Evolutionary conservation across 1,140 invertebrate genomes (phyloP).

Genomic region (Homalodisca vitripennis): DNA sequence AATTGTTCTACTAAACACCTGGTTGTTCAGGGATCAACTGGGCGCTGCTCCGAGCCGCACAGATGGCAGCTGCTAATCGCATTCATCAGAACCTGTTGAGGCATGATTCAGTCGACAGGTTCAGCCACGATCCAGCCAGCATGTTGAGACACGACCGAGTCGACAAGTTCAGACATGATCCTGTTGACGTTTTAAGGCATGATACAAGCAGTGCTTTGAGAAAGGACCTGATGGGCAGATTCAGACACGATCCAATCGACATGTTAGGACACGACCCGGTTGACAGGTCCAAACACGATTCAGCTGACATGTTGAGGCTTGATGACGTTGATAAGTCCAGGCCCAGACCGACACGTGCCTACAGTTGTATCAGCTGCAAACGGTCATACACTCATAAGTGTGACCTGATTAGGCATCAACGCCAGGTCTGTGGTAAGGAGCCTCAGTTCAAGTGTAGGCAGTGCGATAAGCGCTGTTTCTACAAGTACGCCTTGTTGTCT

Average conservation of each 20-base stretch:
- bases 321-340: neutral
- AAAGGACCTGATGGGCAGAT: too few relatives aligned
- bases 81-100: neutral
- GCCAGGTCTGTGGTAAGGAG: constrained; percentile 53
- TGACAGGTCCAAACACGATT: too few relatives aligned
- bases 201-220: too few relatives aligned
- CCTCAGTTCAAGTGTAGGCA: constrained; percentile 51
- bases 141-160: neutral
- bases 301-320: neutral
- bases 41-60: neutral
- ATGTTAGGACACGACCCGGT: too few relatives aligned
- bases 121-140: too few relatives aligned
- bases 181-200: too few relatives aligned
- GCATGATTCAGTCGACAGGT: neutral
- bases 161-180: neutral
- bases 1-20: too few relatives aligned
- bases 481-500: constrained; percentile 50
- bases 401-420: constrained; percentile 54
- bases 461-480: constrained; percentile 56
- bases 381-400: constrained; percentile 59
- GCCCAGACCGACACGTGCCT: constrained; percentile 27
- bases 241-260: too few relatives aligned
- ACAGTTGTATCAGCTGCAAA: constrained; percentile 24
- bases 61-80: neutral
- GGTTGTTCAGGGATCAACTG: neutral